Base-by-base conservation (phyloP, 2,797 vertebrate species). In the Poecilia velifera region DNA sequence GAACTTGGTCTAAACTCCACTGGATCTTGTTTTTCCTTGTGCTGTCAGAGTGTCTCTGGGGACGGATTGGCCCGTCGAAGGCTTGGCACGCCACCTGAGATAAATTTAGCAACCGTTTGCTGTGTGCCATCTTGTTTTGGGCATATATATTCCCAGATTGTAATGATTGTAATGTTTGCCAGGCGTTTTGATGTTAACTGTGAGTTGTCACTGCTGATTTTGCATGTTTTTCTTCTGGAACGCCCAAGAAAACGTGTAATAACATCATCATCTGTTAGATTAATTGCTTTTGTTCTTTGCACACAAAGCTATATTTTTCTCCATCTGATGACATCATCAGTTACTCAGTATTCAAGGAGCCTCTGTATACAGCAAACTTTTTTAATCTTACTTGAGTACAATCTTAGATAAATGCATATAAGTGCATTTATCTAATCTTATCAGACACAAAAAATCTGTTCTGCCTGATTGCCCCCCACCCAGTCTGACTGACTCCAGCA, bases 21-120 rank as follows among this genome's bases (percentile, higher is more conserved):
- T 34, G 41, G 55, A 57, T 77, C n/a, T 83, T n/a, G 28, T 43
- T 85, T 83, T 76, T 73, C 39, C 3, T 36, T 57, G 45, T 34
- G 31, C n/a, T 45, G 1, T 0, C 39, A 49, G n/a, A 49, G 59
- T 18, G 36, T 70, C 74, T 57, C 59, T 73, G 59, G 62, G 59
- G 53, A 51, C 14, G 4, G 59, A 9, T 71, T 13, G 25, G 12
- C 59, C 41, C 4, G 16, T 49, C 59, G 53, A 59, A 18, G 49
- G 46, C 36, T n/a, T 43, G 45, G 31, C 64, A 34, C 59, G 36
- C 3, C 45, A 64, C 72, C 57, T 68, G 34, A 75, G 41, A 59
- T 57, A 39, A 34, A 43, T 12, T 20, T 53, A 22, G 34, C 1
- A 1, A 45, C 47, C 22, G 20, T 64, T 72, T 47, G 34, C 39